Percentiles rank a stretch among this genome's conserved stretches.
Evolutionary conservation across 1,140 invertebrate genomes (phyloP).

Genomic region (Andricus grossulariae): DNA sequence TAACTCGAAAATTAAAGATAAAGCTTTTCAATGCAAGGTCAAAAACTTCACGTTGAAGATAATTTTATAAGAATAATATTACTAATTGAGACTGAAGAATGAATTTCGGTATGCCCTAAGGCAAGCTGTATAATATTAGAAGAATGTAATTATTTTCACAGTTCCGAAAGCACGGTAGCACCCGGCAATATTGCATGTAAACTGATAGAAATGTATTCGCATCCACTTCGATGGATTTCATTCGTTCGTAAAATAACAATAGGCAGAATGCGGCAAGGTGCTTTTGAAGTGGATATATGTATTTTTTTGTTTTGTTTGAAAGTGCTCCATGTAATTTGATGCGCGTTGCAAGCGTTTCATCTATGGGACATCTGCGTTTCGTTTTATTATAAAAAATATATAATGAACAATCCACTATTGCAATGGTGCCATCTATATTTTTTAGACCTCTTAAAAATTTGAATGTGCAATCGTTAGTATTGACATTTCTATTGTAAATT

Average conservation of each 20-base stretch:
- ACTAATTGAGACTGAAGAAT: too few relatives aligned
- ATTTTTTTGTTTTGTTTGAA: background rate
- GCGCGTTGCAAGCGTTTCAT: background rate
- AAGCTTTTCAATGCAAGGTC: too few relatives aligned
- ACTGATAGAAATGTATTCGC: conserved; percentile 16
- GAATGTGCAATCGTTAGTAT: too few relatives aligned
- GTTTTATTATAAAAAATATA: background rate
- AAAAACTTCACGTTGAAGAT: too few relatives aligned
- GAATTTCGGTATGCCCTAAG: background rate
- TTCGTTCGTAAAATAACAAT: conserved; percentile 43
- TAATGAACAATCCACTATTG: background rate
- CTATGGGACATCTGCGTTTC: background rate
- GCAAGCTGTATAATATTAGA: background rate
- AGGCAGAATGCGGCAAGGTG: background rate
- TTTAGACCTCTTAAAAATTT: too few relatives aligned
- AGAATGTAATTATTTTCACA: conserved; percentile 32
- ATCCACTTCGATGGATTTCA: conserved; percentile 9
- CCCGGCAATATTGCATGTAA: conserved; percentile 12
- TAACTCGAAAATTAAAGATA: too few relatives aligned
- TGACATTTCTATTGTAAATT: too few relatives aligned
- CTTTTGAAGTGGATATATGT: conserved; percentile 2
- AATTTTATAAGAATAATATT: too few relatives aligned
- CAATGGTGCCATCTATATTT: too few relatives aligned
- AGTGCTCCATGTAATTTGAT: background rate
- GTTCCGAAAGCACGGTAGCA: background rate